These are phyloP conservation scores for Dromaius novaehollandiae DNA, from an alignment of 2,113 vertebrate genomes.

Conservation along the genomic window DNA sequence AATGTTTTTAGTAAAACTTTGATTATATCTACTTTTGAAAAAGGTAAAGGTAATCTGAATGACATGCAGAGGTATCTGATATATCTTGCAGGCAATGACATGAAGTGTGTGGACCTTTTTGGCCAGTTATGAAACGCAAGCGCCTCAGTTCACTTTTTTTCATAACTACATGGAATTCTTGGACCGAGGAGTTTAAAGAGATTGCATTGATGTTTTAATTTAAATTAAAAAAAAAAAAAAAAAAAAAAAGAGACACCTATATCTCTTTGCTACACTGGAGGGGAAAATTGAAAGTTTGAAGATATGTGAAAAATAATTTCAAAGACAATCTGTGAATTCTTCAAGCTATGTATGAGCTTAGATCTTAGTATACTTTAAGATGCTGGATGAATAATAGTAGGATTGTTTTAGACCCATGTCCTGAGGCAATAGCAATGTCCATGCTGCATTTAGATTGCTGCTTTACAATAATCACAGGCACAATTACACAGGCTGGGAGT, in stretches of 20 bases:
- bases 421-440: neutral
- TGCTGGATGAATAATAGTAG: neutral
- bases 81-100: neutral
- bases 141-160: neutral
- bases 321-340: neutral
- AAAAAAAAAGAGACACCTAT: neutral
- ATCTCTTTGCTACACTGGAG: neutral
- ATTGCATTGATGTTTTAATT: neutral
- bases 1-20: neutral
- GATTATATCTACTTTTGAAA: neutral
- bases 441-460: neutral
- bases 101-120: neutral
- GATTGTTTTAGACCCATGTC: neutral
- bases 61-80: neutral
- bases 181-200: neutral
- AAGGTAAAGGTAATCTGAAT: neutral
- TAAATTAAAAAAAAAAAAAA: no score
- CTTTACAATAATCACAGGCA: neutral
- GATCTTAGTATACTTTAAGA: neutral
- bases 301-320: neutral
- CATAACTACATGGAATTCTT: neutral
- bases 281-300: neutral
- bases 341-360: neutral
- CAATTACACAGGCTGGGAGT: neutral
- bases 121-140: neutral